Evolutionary conservation across 2,888 invertebrate species (phyloP), one percentile per base, ranked within the genome.

Genomic region (Pachycephus smyrnensis): DNA sequence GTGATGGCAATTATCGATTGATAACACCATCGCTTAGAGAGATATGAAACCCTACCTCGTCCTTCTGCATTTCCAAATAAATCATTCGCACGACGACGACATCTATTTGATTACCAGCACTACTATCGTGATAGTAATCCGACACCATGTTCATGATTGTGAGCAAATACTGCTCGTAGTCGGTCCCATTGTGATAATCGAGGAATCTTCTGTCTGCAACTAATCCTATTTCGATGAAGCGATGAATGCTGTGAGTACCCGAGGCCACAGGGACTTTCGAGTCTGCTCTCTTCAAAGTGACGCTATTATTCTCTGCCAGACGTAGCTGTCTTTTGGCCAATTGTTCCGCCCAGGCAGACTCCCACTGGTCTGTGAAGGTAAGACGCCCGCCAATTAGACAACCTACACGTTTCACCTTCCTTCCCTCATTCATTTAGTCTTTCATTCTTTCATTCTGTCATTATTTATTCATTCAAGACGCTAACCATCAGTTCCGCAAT

Each of bases 121-220:
- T 96, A 12, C 96, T 96, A 87, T 97, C 97, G 93, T 96, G 95
- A 91, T 96, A 97, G 71, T 95, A 92, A 12, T 95, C 94, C 3
- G 96, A 95, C 92, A 94, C 97, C 96, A 97, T 97, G 90, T 98
- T 98, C 96, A 98, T 97, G 80, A 98, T 95, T 73, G 97, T 97
- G 74, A 98, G 93, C 69, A 98, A 94, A 90, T 98, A 98, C 23
- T 95, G 96, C 89, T 97, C 95, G 85, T 97, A 94, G 89, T 96
- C 96, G 84, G 95, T 95, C 85, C 95, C 94, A 81, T 94, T 93
- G 92, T 98, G 97, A 90, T 96, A 97, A 78, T 96, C 95, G 79
- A 96, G 94, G 96, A 98, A 97, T 84, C 95, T 95, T 77, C 94
- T 94, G 92, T 98, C 98, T 55, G 97, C 97, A 75, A 98, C 97